Conservation (phyloP, 2,888 invertebrate species). For the Agapostemon virescens region DNA sequence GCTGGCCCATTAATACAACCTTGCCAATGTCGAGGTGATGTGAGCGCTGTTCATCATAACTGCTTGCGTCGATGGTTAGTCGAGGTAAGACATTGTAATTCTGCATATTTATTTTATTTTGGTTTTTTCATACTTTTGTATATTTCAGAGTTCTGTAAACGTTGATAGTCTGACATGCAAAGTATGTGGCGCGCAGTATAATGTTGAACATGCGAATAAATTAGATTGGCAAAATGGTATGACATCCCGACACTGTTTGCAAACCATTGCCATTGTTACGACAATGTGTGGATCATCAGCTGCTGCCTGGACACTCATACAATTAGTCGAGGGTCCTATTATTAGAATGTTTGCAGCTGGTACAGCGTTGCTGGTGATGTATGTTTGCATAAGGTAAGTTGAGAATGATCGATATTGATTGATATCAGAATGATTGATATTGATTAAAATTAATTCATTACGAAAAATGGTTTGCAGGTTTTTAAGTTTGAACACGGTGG, state of each 20-base stretch:
- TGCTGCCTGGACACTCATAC: slow-evolving; percentile 90
- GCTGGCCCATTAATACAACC: slow-evolving; percentile 91
- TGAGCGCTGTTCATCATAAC: slow-evolving; percentile 95
- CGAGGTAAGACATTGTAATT: slow-evolving; percentile 83
- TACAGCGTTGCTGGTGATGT: slow-evolving; percentile 90
- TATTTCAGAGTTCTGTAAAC: slow-evolving; percentile 84
- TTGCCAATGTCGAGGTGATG: slow-evolving; percentile 94
- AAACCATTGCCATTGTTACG: slow-evolving; percentile 89
- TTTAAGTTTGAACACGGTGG: slow-evolving; percentile 92
- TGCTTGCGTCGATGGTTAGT: slow-evolving; percentile 94
- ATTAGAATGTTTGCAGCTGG: slow-evolving; percentile 91
- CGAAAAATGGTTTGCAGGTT: slow-evolving; percentile 83
- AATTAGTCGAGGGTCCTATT: slow-evolving; percentile 89
- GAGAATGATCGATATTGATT: neutral
- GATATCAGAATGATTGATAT: neutral
- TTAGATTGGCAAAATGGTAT: slow-evolving; percentile 93
- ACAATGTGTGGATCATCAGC: slow-evolving; percentile 89
- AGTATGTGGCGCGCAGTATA: slow-evolving; percentile 92
- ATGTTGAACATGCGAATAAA: slow-evolving; percentile 88
- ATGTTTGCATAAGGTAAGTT: slow-evolving; percentile 89
- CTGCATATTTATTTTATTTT: neutral
- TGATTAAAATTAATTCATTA: slow-evolving; percentile 15
- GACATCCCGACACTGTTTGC: slow-evolving; percentile 91
- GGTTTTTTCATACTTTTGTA: slow-evolving; percentile 46
- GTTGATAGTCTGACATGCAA: slow-evolving; percentile 89